Base-by-base conservation (phyloP, 2,888 invertebrate species). In the Drosophila buzzatii region DNA sequence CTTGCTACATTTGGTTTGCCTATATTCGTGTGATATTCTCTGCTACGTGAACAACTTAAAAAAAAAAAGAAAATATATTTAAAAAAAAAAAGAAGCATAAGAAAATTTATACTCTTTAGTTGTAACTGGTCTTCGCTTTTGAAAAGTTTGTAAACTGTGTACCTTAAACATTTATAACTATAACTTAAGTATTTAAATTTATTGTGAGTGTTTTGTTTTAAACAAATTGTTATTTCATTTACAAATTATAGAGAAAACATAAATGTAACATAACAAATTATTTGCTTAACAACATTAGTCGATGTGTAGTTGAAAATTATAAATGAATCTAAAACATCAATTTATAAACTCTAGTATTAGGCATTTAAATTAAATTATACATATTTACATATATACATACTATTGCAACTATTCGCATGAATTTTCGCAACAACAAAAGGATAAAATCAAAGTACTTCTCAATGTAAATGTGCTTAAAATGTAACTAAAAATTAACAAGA, bases 101-200 rank as follows among this genome's bases (percentile, higher is more conserved):
- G n/a, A 35, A 35, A 39, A 55, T 27, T 49, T 23, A 18, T 52
- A 63, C 49, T 60, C 52, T 65, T 81, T 78, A 70, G 78, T 78
- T 83, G 27, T 60, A 82, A 76, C 78, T 82, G 75, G 71, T 81
- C 61, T 82, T 82, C 84, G 72, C 81, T 82, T 85, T 84, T 69
- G 65, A 79, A 85, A 76, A 85, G 79, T 80, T 76, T 81, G 76
- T 87, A 80, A 85, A 90, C 90, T 81, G 88, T 82, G 90, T 90
- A 90, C 90, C 90, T 90, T 61, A 74, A 70, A 70, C 69, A 67
- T 72, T 60, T 72, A 70, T 55, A 77, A 75, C 73, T 73, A 73
- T 61, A 73, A 64, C 66, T 51, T 69, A 76, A 71, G 78, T 80
- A 84, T 72, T 78, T 52, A 71, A 76, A 79, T 81, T 85, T 82